These are phyloP conservation scores for Blastobasis lacticolella DNA, from an alignment of 2,888 invertebrate genomes.

Conservation along the genomic window DNA sequence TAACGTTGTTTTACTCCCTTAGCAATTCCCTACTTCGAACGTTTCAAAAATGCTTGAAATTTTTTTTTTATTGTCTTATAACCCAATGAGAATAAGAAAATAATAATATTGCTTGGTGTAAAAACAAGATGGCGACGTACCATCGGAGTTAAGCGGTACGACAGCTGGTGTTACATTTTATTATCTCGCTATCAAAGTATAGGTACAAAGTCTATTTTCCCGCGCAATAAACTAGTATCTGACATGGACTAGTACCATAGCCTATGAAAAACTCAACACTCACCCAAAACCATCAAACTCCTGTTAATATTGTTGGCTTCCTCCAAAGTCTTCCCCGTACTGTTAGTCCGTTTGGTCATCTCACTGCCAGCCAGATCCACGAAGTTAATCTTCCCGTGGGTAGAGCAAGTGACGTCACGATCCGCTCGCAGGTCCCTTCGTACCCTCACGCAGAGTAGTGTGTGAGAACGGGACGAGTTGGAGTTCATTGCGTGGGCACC, in stretches of 20 bases:
- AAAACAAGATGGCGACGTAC: too few species aligned
- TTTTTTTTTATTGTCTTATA: too few species aligned
- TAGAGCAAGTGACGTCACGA: constrained; percentile 88
- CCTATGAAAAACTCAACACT: constrained; percentile 21
- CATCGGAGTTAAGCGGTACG: too few species aligned
- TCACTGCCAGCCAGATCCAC: constrained; percentile 98
- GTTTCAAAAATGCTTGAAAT: too few species aligned
- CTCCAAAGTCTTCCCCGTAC: constrained; percentile 89
- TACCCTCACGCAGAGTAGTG: constrained; percentile 91
- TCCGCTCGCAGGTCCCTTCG: constrained; percentile 88
- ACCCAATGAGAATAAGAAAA: too few species aligned
- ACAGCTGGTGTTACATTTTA: too few species aligned
- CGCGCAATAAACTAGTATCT: too few species aligned
- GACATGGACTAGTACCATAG: neutral
- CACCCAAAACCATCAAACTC: constrained; percentile 94
- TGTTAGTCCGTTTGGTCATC: constrained; percentile 93
- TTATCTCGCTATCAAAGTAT: too few species aligned
- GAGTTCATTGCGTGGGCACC: constrained; percentile 96
- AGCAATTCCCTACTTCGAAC: too few species aligned
- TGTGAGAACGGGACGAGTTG: constrained; percentile 93
- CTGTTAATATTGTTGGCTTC: constrained; percentile 98
- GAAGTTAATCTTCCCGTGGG: constrained; percentile 95
- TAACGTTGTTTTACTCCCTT: too few species aligned
- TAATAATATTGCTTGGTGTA: too few species aligned
- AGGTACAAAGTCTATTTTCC: too few species aligned